Percentiles rank a stretch among this genome's conserved stretches.
Conservation (phyloP, 2,797 vertebrate species). For the Corythornis leucogaster region DNA sequence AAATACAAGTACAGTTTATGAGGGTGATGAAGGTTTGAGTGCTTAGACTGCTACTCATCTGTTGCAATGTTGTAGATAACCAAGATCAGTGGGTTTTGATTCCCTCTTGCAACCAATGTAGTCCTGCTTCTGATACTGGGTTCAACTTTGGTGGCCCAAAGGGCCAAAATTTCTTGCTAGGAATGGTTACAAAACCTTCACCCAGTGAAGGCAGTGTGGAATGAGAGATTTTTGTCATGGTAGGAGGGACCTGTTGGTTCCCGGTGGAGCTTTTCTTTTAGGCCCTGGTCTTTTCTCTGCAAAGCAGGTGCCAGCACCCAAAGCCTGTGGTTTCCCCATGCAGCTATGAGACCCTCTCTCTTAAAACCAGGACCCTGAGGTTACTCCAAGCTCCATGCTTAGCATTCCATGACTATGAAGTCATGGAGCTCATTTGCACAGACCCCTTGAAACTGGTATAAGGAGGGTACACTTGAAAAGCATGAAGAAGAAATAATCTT, state of each 20-base stretch:
- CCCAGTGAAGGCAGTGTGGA: neutral
- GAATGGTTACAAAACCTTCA: neutral
- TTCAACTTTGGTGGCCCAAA: neutral
- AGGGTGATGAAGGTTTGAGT: neutral
- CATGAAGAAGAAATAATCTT: neutral
- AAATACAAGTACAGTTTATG: neutral
- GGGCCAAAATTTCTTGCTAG: neutral
- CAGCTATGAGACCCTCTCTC: neutral
- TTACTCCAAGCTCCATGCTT: neutral
- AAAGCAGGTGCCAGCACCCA: neutral
- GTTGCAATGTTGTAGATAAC: neutral
- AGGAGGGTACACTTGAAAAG: neutral
- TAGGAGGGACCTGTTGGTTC: neutral
- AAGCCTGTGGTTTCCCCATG: neutral
- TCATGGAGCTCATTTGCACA: neutral
- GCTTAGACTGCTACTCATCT: neutral
- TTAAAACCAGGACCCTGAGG: neutral
- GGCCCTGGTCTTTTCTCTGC: neutral
- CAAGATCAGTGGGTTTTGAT: neutral
- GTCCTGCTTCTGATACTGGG: neutral
- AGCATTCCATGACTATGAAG: neutral
- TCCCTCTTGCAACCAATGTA: neutral
- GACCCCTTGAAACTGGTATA: neutral
- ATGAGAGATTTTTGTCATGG: neutral
- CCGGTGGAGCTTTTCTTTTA: neutral